Percentiles rank a stretch among this genome's conserved stretches.
These are phyloP conservation scores for Montifringilla adamsi DNA, from an alignment of 2,113 vertebrate species.

Conservation along the genomic window DNA sequence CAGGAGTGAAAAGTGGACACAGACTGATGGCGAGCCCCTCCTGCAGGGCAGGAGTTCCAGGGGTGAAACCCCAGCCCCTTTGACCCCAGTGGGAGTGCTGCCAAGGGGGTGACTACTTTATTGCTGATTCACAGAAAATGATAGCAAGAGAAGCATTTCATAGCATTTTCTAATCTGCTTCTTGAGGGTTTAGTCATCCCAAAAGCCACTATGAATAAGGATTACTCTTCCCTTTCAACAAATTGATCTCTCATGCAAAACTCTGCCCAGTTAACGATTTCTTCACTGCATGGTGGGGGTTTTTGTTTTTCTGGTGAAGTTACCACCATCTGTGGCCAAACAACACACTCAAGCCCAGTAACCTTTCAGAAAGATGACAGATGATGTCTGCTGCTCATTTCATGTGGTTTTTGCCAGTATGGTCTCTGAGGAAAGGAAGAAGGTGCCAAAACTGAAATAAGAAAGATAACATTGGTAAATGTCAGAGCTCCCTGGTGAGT, in stretches of 20 bases:
- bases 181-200: constrained; percentile 24
- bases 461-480: constrained; percentile 74
- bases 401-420: not conserved
- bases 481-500: constrained; percentile 62
- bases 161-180: not conserved
- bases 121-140: constrained; percentile 7
- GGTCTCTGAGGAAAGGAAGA: not conserved
- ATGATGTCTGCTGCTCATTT: constrained; percentile 36
- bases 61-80: not conserved
- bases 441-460: constrained; percentile 70
- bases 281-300: not conserved
- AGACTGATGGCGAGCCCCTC: not conserved
- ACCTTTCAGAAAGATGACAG: constrained; percentile 52
- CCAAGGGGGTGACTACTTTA: not conserved
- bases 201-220: constrained; percentile 13
- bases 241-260: not conserved
- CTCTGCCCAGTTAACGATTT: not conserved
- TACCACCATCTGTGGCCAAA: constrained; percentile 39
- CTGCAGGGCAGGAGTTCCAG: not conserved
- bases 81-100: not conserved
- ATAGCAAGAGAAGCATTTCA: not conserved
- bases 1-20: not conserved
- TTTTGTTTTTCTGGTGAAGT: constrained; percentile 29
- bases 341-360: constrained; percentile 28
- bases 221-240: not conserved